These are phyloP conservation scores for Rhyacichthys aspro DNA, from an alignment of 2,797 vertebrate species.

Conservation along the genomic window DNA sequence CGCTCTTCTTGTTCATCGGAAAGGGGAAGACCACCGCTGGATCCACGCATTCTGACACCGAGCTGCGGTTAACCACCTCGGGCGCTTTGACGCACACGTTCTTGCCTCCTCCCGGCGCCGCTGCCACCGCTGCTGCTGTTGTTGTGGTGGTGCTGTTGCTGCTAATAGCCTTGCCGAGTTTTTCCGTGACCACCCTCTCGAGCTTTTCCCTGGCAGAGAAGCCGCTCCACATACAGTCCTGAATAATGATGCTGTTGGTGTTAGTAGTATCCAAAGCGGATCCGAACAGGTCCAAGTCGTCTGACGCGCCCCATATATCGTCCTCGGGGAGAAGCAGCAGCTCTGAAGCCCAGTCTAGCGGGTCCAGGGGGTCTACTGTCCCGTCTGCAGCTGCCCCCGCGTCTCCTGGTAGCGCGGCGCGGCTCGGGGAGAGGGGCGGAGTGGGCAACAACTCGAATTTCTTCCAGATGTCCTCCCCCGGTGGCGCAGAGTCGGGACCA, in stretches of 20 bases:
- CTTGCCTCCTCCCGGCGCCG: slow-evolving; percentile 41
- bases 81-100: slow-evolving; percentile 63
- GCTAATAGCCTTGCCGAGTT: slow-evolving; percentile 83
- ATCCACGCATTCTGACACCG: slow-evolving; percentile 90
- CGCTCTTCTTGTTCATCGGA: slow-evolving; percentile 86
- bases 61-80: slow-evolving; percentile 77
- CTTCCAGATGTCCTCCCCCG: slow-evolving; percentile 99
- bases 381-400: slow-evolving; percentile 70
- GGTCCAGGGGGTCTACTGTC: slow-evolving; percentile 76
- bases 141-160: slow-evolving; percentile 24
- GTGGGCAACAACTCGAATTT: slow-evolving; percentile 98
- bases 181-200: slow-evolving; percentile 92
- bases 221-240: slow-evolving; percentile 99
- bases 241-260: slow-evolving; percentile 92
- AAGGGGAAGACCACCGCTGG: slow-evolving; percentile 93
- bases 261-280: slow-evolving; percentile 87
- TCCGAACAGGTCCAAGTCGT: slow-evolving; percentile 84
- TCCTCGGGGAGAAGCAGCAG: slow-evolving; percentile 90
- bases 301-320: slow-evolving; percentile 87
- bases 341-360: slow-evolving; percentile 92
- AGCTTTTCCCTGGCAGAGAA: slow-evolving; percentile 96
- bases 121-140: not conserved
- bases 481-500: slow-evolving; percentile 94
- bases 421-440: slow-evolving; percentile 92
- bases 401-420: slow-evolving; percentile 88